Conservation (phyloP, 2,797 vertebrate genomes). For the Sebastes trivittatus region DNA sequence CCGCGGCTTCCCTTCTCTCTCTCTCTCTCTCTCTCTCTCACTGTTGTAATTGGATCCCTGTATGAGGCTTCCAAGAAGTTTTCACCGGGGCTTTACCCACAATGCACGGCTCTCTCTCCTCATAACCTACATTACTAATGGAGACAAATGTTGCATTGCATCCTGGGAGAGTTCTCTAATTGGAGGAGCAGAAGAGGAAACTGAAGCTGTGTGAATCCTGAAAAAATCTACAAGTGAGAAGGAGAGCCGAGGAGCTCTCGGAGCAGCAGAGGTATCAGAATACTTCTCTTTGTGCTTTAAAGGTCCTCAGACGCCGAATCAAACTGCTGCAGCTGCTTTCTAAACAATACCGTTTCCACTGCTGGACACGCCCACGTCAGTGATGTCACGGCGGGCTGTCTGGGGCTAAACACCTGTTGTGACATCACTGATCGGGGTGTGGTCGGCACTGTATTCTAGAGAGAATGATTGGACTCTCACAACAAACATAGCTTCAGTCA, state of each 20-base stretch:
- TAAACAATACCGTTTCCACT: not conserved
- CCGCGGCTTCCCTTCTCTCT: conserved; percentile 23
- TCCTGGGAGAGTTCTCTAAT: conserved; percentile 81
- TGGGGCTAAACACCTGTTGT: not conserved
- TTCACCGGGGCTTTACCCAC: conserved; percentile 67
- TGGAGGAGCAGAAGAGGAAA: conserved; percentile 67
- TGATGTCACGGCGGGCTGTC: not conserved
- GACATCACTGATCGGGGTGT: not conserved
- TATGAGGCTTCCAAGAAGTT: conserved; percentile 66
- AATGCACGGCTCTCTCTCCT: conserved; percentile 64
- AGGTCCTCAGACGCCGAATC: not conserved
- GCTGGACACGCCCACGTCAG: not conserved
- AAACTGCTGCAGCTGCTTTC: not conserved
- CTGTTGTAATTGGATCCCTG: conserved; percentile 76
- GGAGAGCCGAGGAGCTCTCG: not conserved
- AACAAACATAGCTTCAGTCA: too few relatives aligned
- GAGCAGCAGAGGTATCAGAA: not conserved
- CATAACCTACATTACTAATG: conserved; percentile 83
- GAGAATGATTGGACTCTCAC: too few relatives aligned
- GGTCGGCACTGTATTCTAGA: not conserved
- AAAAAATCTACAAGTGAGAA: conserved; percentile 23
- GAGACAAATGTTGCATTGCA: conserved; percentile 82
- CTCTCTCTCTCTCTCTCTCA: conserved; percentile 17
- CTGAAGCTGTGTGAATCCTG: conserved; percentile 6
- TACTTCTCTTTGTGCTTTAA: not conserved